Evolutionary conservation across 1,140 invertebrate genomes (phyloP), one percentile per base, ranked within the genome.

Genomic region (Battus philenor): DNA sequence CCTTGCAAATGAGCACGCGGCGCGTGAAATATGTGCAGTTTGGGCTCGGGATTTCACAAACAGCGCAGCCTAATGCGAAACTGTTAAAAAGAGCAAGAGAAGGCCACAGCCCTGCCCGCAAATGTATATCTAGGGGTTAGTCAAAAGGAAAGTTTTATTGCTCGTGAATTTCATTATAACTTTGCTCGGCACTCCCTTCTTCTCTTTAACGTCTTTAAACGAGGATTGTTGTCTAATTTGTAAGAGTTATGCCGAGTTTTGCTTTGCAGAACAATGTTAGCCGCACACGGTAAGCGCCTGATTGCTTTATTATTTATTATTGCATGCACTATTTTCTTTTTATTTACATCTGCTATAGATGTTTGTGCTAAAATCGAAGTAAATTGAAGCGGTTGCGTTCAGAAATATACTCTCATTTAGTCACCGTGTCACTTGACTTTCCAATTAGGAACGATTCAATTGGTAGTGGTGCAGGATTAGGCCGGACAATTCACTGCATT

Each of bases 141-240:
- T 71, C 67, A 64, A 73, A 70, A 73, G 72, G 68, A 68, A 81
- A 84, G 75, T 84, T 84, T 84, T 84, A 84, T 84, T 79, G 77
- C 73, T 84, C 62, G 69, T 74, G 79, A 84, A 84, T 84, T 84
- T 79, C 77, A 84, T 84, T 84, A 84, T 84, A 84, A 84, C 68
- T 83, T 84, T 67, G 62, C 57, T 46, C 44, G 53, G 61, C 68
- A 59, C 67, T 68, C 63, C 60, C 60, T 30, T 67, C 50, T 55
- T 59, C 59, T 70, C 48, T 66, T 59, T 70, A 76, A 68, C 68
- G 76, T 69, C 68, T 72, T 76, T 75, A 68, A 74, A 77, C 55
- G 62, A 62, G 73, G 64, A 77, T 83, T 83, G 76, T 83, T 71
- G 68, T 83, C 70, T 80, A 70, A 78, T 77, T 77, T 80, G 66